Conservation (phyloP, 2,113 vertebrate species). For the Thunnus maccoyii region DNA sequence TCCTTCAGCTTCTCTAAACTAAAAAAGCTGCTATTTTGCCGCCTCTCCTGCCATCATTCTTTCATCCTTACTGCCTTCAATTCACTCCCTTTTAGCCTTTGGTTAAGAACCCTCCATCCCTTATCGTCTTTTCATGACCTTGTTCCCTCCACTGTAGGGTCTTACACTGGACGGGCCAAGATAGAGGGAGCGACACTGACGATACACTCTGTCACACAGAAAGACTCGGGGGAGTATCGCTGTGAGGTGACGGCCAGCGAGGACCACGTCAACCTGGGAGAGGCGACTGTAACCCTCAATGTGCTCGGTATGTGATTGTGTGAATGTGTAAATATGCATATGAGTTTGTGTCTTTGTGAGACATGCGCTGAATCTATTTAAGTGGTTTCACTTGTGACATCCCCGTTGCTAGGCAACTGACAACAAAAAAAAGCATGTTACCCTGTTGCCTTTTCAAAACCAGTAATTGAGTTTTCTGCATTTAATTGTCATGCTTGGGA, state of each 20-base stretch:
- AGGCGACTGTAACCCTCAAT: slow-evolving; percentile 87
- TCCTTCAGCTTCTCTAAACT: neutral
- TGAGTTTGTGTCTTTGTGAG: neutral
- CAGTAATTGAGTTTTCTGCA: neutral
- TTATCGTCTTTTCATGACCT: neutral
- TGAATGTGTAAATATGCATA: neutral
- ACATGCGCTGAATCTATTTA: too few species aligned
- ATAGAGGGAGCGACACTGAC: slow-evolving; percentile 91
- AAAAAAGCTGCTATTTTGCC: neutral
- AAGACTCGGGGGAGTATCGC: slow-evolving; percentile 92
- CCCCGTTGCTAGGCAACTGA: neutral
- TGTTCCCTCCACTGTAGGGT: slow-evolving; percentile 72
- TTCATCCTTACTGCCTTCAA: neutral
- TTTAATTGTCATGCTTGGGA: neutral
- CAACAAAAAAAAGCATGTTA: neutral
- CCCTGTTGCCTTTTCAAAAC: neutral
- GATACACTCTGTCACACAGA: slow-evolving; percentile 91
- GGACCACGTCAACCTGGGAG: slow-evolving; percentile 87
- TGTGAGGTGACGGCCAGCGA: slow-evolving; percentile 92
- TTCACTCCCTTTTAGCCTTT: neutral
- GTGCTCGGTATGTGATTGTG: slow-evolving; percentile 86
- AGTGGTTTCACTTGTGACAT: neutral
- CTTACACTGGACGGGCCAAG: slow-evolving; percentile 87
- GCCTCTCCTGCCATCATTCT: neutral
- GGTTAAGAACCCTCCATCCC: neutral